Conservation (phyloP, 2,888 invertebrate species). For the Dasysyrphus albostriatus region DNA sequence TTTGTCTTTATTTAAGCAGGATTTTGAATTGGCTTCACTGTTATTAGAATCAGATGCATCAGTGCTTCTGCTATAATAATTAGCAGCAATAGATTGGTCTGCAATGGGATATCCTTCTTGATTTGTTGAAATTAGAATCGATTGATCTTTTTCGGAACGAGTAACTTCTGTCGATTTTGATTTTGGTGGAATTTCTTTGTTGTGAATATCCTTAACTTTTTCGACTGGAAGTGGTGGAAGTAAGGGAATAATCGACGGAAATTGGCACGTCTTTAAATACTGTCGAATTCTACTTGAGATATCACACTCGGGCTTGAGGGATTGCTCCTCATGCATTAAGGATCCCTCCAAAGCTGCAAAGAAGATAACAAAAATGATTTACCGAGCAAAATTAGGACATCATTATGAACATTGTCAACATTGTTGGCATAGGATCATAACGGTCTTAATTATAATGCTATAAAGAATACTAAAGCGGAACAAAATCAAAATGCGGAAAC, state of each 20-base stretch:
- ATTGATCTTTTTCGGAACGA: background rate
- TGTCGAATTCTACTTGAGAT: constrained; percentile 22
- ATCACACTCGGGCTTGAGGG: constrained; percentile 13
- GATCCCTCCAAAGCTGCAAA: constrained; percentile 30
- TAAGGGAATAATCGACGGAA: background rate
- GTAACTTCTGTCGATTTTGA: background rate
- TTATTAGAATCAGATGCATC: background rate
- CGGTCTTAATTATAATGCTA: constrained; percentile 13
- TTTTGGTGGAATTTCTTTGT: background rate
- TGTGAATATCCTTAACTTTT: background rate
- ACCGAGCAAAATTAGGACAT: constrained; percentile 31
- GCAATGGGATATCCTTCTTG: background rate
- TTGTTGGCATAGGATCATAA: constrained; percentile 11
- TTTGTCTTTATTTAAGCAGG: background rate
- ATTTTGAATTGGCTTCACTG: background rate
- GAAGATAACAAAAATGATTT: constrained; percentile 38
- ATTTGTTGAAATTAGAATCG: background rate
- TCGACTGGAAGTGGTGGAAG: background rate
- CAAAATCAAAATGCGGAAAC: background rate
- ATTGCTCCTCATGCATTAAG: constrained; percentile 4
- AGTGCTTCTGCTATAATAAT: background rate
- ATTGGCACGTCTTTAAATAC: background rate
- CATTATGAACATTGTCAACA: background rate
- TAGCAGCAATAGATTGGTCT: background rate
- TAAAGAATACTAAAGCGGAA: background rate